Conservation (phyloP, 1,140 invertebrate genomes). For the Cecropterus lyciades region DNA sequence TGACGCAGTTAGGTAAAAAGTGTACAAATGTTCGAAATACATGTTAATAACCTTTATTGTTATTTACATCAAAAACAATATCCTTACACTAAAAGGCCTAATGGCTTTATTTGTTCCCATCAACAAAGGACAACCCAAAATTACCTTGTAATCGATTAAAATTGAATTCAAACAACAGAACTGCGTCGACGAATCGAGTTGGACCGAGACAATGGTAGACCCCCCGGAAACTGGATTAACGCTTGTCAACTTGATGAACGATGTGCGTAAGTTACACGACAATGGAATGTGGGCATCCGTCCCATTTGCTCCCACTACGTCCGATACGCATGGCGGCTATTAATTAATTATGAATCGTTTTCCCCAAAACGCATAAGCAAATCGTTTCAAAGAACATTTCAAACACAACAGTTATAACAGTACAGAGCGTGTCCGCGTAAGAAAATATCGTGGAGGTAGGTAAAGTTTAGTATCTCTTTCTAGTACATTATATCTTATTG, state of each 20-base stretch:
- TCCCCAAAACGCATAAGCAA: background rate
- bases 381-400: background rate
- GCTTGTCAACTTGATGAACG: conserved; percentile 82
- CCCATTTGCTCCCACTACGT: conserved; percentile 62
- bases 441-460: background rate
- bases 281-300: conserved; percentile 78
- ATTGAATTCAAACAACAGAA: conserved; percentile 32
- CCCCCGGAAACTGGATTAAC: conserved; percentile 80
- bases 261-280: conserved; percentile 80
- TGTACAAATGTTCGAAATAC: too few relatives aligned
- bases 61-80: background rate
- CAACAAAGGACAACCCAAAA: conserved; percentile 28
- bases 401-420: conserved; percentile 7
- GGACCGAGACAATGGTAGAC: conserved; percentile 49
- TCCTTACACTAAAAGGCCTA: conserved; percentile 25
- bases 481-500: background rate
- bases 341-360: conserved; percentile 65
- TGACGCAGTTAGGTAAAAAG: too few relatives aligned
- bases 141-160: conserved; percentile 36
- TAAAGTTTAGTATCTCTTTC: background rate
- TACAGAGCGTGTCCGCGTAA: conserved; percentile 1
- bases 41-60: too few relatives aligned
- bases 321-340: conserved; percentile 63
- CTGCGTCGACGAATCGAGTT: conserved; percentile 34
- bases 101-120: conserved; percentile 30